These are phyloP conservation scores for Melinaea menophilus DNA, from an alignment of 2,888 invertebrate species.

Conservation along the genomic window DNA sequence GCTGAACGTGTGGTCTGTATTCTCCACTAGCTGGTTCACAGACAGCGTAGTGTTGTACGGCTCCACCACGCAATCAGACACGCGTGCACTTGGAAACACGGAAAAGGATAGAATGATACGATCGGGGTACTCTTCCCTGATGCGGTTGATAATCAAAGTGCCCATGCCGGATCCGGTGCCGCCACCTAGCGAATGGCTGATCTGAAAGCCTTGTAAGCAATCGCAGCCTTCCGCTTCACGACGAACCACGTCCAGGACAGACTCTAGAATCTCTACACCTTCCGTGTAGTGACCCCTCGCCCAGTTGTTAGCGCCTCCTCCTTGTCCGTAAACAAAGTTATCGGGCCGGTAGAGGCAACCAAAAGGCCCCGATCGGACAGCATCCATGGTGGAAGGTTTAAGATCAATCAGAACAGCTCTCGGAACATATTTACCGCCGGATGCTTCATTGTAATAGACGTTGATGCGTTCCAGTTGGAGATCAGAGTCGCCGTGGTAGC, in stretches of 20 bases:
- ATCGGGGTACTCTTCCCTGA: constrained; percentile 86
- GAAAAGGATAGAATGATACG: constrained; percentile 84
- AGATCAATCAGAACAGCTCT: constrained; percentile 65
- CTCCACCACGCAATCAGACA: constrained; percentile 83
- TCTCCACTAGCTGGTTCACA: constrained; percentile 82
- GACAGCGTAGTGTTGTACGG: constrained; percentile 84
- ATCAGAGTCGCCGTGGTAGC: constrained; percentile 82
- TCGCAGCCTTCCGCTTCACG: constrained; percentile 83
- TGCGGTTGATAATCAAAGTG: constrained; percentile 82
- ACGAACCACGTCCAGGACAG: constrained; percentile 76
- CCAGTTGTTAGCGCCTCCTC: constrained; percentile 79
- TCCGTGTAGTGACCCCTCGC: constrained; percentile 84
- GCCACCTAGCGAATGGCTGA: constrained; percentile 83
- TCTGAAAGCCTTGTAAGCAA: constrained; percentile 80
- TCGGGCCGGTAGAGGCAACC: constrained; percentile 86
- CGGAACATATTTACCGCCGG: constrained; percentile 66
- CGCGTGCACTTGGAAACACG: constrained; percentile 85
- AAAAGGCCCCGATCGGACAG: constrained; percentile 81
- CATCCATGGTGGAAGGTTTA: constrained; percentile 79
- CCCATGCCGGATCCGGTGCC: constrained; percentile 89
- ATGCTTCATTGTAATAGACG: constrained; percentile 86
- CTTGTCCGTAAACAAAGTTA: constrained; percentile 83
- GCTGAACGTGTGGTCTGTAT: constrained; percentile 81
- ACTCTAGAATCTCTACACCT: constrained; percentile 80
- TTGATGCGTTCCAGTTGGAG: constrained; percentile 86